A percentile compares a stretch with the other conserved stretches of the same genome.
Conservation (phyloP, 2,888 invertebrate genomes). For the Dendrolimus houi region DNA sequence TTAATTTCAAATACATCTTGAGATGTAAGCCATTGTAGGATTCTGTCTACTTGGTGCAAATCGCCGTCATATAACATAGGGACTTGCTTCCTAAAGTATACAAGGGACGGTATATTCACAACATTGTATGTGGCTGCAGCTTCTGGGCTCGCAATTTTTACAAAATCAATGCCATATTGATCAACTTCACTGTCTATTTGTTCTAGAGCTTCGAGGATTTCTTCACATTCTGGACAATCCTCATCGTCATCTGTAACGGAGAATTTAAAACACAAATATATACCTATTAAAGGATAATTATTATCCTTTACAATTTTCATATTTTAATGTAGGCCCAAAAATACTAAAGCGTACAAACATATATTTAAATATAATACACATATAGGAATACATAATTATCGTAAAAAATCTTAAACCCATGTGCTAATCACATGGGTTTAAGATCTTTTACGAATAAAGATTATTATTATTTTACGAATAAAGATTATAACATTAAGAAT, state of each 20-base stretch:
- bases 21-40: conserved; percentile 92
- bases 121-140: conserved; percentile 89
- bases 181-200: conserved; percentile 97
- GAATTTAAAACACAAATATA: too few relatives aligned
- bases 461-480: too few relatives aligned
- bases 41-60: conserved; percentile 88
- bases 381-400: too few relatives aligned
- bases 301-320: neutral
- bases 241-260: conserved; percentile 81
- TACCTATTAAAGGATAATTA: too few relatives aligned
- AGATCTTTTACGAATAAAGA: too few relatives aligned
- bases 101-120: conserved; percentile 88
- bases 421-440: too few relatives aligned
- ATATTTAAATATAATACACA: too few relatives aligned
- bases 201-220: conserved; percentile 92
- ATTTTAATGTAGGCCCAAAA: neutral
- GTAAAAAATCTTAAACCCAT: too few relatives aligned
- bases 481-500: too few relatives aligned
- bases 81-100: conserved; percentile 89
- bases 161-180: conserved; percentile 94
- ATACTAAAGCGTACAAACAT: neutral
- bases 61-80: conserved; percentile 94
- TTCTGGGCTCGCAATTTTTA: conserved; percentile 90
- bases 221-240: conserved; percentile 93
- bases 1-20: conserved; percentile 97